Base-by-base conservation (phyloP, 2,113 vertebrate genomes). In the Oceanodroma tethys region DNA sequence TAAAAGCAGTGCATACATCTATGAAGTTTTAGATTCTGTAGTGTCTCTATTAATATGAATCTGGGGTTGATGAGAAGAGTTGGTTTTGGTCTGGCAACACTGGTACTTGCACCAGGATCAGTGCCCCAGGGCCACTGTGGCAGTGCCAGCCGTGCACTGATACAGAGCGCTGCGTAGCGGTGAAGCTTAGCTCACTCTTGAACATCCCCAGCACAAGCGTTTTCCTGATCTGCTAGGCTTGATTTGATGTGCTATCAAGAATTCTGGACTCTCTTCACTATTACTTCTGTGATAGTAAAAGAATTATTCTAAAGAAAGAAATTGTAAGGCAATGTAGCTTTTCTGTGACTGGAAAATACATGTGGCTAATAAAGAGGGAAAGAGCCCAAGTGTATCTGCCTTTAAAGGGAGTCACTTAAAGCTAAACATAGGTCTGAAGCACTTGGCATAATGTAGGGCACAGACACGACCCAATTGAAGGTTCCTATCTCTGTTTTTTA, bases 161-260 rank as follows among this genome's bases (percentile, higher is more conserved):
- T 18, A 4, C 25, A 16, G 47, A n/a, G 27, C 2, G 16, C 34
- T 29, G 38, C 2, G 2, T 7, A 8, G 58, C 7, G 43, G 6
- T 22, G 38, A 36, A 58, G 56, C n/a, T n/a, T 43, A 21, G 47
- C 16, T 34, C 1, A 0, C 20, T 22, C 66, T 9, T 9, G 18
- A n/a, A 12, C 34, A 10, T 34, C 38, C 65, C 85, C 18, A 47
- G 27, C 43, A 20, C 48, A 25, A 18, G 43, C 2, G 1, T 26
- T 40, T 21, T 66, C 58, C 43, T 53, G 13, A 19, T 32, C 65
- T 63, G 0, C 27, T 30, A 3, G n/a, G 45, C 52, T 42, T 59
- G 17, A 27, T 42, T 23, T 75, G 47, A 4, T 55, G 71, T 45
- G 13, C 20, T 32, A 11, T 38, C 20, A 30, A 40, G 65, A 22